Conservation (phyloP, 2,888 invertebrate genomes). For the Metallyticus violacea region DNA sequence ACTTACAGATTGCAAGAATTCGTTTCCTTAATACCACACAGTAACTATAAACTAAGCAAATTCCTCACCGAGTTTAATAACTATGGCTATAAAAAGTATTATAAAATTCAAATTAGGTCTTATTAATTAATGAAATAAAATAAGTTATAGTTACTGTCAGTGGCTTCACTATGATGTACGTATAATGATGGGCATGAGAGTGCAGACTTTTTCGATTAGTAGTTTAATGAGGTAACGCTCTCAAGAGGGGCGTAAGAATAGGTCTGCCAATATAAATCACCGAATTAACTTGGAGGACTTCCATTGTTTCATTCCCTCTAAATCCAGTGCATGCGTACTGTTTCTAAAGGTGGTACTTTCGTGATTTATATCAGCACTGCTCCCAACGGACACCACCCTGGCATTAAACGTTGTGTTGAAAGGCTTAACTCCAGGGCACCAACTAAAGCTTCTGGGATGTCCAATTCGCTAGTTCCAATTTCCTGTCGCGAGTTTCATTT, state of each 20-base stretch:
- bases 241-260: not conserved
- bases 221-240: not conserved
- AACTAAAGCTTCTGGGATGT: not conserved
- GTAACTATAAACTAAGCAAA: no score
- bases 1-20: no score
- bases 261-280: not conserved
- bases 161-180: not conserved
- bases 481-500: no score
- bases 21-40: no score
- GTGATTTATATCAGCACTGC: not conserved
- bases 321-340: not conserved
- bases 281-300: not conserved
- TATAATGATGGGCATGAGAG: not conserved
- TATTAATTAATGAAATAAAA: no score
- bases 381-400: not conserved
- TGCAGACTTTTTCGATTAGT: not conserved
- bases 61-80: no score
- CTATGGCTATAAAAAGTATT: no score
- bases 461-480: not conserved
- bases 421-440: not conserved
- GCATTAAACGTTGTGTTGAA: not conserved
- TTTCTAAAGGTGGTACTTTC: not conserved
- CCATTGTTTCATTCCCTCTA: not conserved
- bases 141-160: no score
- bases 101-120: no score